Evolutionary conservation across 2,888 invertebrate species (phyloP).

Genomic region (Halocaridina rubra): DNA sequence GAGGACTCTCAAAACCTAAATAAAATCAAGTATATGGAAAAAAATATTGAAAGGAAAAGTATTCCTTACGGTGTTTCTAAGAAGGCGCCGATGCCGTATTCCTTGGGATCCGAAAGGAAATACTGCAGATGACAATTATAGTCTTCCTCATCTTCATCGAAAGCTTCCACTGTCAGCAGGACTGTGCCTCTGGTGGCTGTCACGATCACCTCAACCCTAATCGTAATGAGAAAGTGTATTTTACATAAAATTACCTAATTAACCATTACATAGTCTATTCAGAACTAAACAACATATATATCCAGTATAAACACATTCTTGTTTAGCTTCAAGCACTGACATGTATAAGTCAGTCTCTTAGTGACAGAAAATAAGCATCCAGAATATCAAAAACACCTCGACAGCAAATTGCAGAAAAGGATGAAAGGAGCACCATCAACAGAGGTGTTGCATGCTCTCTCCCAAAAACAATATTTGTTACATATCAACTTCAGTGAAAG

Average conservation of each 20-base stretch:
- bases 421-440: no score
- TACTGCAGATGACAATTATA: constrained; percentile 24
- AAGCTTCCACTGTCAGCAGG: constrained; percentile 5
- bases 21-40: not conserved
- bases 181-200: constrained; percentile 9
- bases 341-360: no score
- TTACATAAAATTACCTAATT: not conserved
- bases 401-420: no score
- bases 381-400: no score
- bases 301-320: no score
- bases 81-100: not conserved
- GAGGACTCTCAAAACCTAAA: not conserved
- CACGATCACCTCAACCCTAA: constrained; percentile 34
- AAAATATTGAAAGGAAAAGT: not conserved
- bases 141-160: constrained; percentile 15
- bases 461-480: no score
- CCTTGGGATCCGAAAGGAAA: not conserved
- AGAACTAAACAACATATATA: no score
- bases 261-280: no score
- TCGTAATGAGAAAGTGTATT: not conserved
- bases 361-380: no score
- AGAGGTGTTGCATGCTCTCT: no score
- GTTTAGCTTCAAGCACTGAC: no score
- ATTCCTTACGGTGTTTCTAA: constrained; percentile 27
- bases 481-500: no score